Percentiles rank a stretch among this genome's conserved stretches.
phyloP scores from a whole-genome alignment of 53 echinoderm and acorn worm species.

The Echinometra lucunter region DNA sequence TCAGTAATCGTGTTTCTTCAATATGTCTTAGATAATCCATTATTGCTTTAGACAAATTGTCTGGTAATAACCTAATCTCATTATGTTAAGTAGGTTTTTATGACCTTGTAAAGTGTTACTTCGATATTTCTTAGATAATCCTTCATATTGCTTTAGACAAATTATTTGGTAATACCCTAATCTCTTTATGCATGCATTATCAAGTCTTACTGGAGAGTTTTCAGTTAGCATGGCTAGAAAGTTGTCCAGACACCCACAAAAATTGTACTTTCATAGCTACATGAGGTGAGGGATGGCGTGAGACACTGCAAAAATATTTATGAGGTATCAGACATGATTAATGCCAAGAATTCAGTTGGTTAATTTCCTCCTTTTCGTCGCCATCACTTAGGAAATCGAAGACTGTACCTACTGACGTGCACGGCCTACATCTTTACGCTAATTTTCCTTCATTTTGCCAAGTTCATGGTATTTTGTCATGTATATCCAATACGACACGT shows the following conservation, averaged over 20 bases:
- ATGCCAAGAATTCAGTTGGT: slow-evolving; percentile 21
- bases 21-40: not conserved
- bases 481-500: no score
- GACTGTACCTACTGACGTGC: not conserved
- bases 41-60: not conserved
- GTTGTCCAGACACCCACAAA: not conserved
- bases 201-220: not conserved
- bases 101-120: no score
- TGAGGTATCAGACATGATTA: not conserved
- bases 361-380: slow-evolving; percentile 1
- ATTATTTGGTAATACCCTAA: no score
- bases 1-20: no score
- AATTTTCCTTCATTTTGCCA: not conserved
- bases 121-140: no score
- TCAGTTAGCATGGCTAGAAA: not conserved
- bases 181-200: no score
- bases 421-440: not conserved
- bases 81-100: no score
- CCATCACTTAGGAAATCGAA: not conserved
- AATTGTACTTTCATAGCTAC: not conserved
- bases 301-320: slow-evolving; percentile 1
- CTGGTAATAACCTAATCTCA: not conserved
- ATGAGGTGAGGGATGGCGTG: not conserved
- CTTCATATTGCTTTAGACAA: no score
- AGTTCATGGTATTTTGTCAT: no score